These are phyloP conservation scores for Protobothrops mucrosquamatus DNA, from an alignment of 2,113 vertebrate species.

Conservation along the genomic window DNA sequence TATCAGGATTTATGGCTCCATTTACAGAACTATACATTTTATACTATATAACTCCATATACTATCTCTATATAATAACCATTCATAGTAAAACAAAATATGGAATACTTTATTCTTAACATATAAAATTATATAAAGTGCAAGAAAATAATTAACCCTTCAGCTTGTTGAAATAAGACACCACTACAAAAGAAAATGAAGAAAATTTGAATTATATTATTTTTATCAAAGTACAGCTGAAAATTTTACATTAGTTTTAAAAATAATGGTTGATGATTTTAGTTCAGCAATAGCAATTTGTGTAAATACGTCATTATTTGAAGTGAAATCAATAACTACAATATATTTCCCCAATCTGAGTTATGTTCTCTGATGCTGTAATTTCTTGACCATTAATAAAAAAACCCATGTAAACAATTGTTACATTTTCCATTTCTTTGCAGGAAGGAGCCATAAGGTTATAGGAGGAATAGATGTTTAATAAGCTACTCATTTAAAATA, in stretches of 20 bases:
- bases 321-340: slow-evolving; percentile 16
- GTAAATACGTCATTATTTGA: not conserved
- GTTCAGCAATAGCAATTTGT: not conserved
- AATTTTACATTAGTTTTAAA: slow-evolving; percentile 1
- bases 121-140: not conserved
- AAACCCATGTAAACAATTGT: not conserved
- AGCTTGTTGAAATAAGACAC: not conserved
- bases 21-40: not conserved
- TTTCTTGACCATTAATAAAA: not conserved
- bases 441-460: not conserved
- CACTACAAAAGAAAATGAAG: not conserved
- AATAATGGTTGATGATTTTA: not conserved
- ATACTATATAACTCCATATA: not conserved
- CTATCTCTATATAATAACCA: not conserved
- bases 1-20: not conserved
- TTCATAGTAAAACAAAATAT: not conserved
- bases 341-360: not conserved
- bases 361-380: not conserved
- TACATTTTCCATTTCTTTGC: not conserved
- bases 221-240: not conserved
- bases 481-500: not conserved
- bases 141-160: not conserved
- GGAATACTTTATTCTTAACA: not conserved
- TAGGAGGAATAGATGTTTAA: not conserved
- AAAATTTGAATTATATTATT: not conserved